Evolutionary conservation across 1,140 invertebrate genomes (phyloP).

Genomic region (Telenomus remus): DNA sequence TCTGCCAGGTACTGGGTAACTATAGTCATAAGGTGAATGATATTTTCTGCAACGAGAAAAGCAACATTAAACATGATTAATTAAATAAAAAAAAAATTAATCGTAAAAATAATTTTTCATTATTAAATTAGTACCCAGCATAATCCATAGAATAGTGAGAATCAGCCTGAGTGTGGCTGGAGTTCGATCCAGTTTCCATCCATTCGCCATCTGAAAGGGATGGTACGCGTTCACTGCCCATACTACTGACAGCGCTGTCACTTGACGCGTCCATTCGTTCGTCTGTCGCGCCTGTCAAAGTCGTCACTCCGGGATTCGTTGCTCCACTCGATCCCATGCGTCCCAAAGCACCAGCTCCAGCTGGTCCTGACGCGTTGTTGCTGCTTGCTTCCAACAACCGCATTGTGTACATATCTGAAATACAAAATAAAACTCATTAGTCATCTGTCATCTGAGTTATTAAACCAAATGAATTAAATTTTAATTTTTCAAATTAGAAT

Average conservation of each 20-base stretch:
- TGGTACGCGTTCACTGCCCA: conserved; percentile 92
- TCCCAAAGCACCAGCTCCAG: conserved; percentile 66
- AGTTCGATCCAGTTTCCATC: conserved; percentile 90
- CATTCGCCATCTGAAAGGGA: conserved; percentile 91
- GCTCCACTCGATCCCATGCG: conserved; percentile 63
- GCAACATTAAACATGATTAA: neutral
- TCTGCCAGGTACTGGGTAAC: conserved; percentile 75
- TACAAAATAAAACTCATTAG: no score
- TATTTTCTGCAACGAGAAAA: conserved; percentile 78
- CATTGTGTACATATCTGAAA: conserved; percentile 88
- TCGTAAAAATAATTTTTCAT: no score
- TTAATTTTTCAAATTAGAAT: no score
- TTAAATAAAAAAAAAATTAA: conserved; percentile 27
- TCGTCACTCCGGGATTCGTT: conserved; percentile 62
- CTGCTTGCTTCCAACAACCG: conserved; percentile 83
- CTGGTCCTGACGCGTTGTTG: conserved; percentile 74
- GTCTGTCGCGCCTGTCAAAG: conserved; percentile 66
- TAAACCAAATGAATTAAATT: no score
- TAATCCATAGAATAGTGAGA: conserved; percentile 78
- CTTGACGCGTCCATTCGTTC: conserved; percentile 87
- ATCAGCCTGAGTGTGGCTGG: conserved; percentile 80
- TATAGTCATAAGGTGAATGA: conserved; percentile 84
- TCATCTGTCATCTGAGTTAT: no score
- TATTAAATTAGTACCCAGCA: conserved; percentile 60
- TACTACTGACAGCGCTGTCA: conserved; percentile 92